Conservation (phyloP, 2,888 invertebrate genomes). For the Xiphydria camelus region DNA sequence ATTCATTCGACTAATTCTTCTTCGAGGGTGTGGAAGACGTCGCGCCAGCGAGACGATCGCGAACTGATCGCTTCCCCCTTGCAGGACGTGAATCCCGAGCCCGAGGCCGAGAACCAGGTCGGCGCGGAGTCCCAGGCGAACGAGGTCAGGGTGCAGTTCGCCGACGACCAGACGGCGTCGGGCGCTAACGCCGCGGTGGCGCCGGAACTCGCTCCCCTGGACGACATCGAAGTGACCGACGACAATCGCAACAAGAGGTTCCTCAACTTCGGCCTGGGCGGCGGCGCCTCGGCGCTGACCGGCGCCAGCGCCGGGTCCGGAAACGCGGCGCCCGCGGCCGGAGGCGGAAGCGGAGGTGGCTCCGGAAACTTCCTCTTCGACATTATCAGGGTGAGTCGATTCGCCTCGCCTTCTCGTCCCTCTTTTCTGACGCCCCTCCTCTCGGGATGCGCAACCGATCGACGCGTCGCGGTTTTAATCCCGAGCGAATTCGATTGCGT, state of each 20-base stretch:
- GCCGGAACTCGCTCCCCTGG: slow-evolving; percentile 72
- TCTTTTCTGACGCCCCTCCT: no score
- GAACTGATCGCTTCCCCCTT: slow-evolving; percentile 16
- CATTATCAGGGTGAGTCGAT: slow-evolving; percentile 86
- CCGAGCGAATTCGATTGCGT: no score
- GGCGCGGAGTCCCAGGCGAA: slow-evolving; percentile 66
- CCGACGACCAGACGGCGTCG: slow-evolving; percentile 57
- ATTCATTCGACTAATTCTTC: neutral
- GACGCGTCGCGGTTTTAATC: no score
- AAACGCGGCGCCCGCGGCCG: slow-evolving; percentile 49
- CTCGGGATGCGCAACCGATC: no score
- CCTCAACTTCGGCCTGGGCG: slow-evolving; percentile 67
- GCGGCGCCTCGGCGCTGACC: slow-evolving; percentile 45
- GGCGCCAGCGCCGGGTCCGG: slow-evolving; percentile 57
- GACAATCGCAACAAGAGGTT: slow-evolving; percentile 83
- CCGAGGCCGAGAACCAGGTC: slow-evolving; percentile 52
- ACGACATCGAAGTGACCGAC: slow-evolving; percentile 74
- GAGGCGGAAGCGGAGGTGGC: slow-evolving; percentile 64
- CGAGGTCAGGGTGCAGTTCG: slow-evolving; percentile 67
- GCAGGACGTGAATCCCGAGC: slow-evolving; percentile 52
- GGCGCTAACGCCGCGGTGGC: slow-evolving; percentile 68
- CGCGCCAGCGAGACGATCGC: neutral
- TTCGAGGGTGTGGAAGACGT: neutral
- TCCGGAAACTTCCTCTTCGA: slow-evolving; percentile 89
- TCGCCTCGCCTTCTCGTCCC: no score